These are phyloP conservation scores for Oryzias sinensis DNA, from an alignment of 2,797 vertebrate genomes.

Conservation along the genomic window DNA sequence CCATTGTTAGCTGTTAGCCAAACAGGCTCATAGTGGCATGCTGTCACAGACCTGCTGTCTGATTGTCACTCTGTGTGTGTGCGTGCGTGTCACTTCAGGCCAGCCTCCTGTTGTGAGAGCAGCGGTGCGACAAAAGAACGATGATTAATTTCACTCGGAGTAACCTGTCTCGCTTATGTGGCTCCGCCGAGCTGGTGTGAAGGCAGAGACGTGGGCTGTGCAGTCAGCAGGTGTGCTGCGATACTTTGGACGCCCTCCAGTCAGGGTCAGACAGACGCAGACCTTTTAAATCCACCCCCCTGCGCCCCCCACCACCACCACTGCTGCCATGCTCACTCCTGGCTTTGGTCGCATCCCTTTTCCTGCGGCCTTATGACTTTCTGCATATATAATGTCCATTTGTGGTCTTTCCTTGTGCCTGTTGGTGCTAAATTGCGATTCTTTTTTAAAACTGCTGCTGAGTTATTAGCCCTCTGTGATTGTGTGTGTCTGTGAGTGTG, in stretches of 20 bases:
- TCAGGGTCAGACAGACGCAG: constrained; percentile 66
- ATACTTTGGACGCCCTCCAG: constrained; percentile 75
- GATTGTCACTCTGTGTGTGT: constrained; percentile 44
- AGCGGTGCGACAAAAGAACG: constrained; percentile 71
- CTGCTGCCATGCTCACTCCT: constrained; percentile 3
- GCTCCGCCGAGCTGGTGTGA: constrained; percentile 36
- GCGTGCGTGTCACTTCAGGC: constrained; percentile 53
- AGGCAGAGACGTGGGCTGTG: constrained; percentile 58
- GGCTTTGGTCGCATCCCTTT: not conserved
- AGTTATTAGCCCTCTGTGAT: constrained; percentile 16
- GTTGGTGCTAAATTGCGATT: constrained; percentile 12
- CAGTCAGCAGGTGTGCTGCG: constrained; percentile 77
- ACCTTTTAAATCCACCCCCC: not conserved
- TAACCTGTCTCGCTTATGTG: constrained; percentile 68
- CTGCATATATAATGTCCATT: constrained; percentile 7
- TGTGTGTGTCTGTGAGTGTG: constrained; percentile 3
- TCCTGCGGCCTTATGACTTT: not conserved
- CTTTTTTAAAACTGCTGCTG: constrained; percentile 4
- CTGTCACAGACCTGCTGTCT: constrained; percentile 65
- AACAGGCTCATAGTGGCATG: constrained; percentile 47
- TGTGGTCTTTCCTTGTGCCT: not conserved
- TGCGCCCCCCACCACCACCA: not conserved
- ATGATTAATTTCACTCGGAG: constrained; percentile 81
- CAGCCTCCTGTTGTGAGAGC: constrained; percentile 66
- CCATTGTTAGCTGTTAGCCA: constrained; percentile 54